Evolutionary conservation across 2,113 vertebrate genomes (phyloP).

Genomic region (Oreochromis tanganicae): DNA sequence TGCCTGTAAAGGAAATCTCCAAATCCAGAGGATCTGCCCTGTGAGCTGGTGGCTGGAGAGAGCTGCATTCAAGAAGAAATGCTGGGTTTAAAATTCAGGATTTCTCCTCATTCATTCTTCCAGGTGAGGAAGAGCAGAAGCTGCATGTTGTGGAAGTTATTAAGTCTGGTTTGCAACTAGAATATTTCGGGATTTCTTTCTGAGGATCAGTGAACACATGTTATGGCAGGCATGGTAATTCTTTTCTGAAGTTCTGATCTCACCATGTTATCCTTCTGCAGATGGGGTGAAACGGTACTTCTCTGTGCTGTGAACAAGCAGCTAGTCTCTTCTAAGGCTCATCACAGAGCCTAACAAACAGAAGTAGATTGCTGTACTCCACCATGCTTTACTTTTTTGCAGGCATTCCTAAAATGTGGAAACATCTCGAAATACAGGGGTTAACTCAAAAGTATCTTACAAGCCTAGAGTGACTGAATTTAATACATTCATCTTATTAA

Average conservation of each 20-base stretch:
- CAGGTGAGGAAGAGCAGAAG: constrained; percentile 73
- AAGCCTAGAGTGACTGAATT: not conserved
- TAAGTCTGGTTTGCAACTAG: not conserved
- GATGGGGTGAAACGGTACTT: not conserved
- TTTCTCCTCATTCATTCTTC: constrained; percentile 96
- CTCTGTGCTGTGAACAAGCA: not conserved
- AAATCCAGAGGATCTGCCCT: constrained; percentile 82
- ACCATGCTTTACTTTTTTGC: not conserved
- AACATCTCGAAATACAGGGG: not conserved
- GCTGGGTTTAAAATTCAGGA: constrained; percentile 86
- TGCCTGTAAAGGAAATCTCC: constrained; percentile 79
- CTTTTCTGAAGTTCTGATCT: not conserved
- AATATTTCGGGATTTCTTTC: not conserved
- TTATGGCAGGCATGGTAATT: not conserved
- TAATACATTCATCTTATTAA: not conserved
- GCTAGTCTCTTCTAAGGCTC: not conserved
- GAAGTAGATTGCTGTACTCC: not conserved
- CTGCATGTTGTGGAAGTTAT: not conserved
- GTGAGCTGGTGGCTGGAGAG: constrained; percentile 86
- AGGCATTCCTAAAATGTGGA: not conserved
- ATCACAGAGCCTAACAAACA: not conserved
- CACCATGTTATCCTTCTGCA: not conserved
- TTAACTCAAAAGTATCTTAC: not conserved
- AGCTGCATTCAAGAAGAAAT: constrained; percentile 86
- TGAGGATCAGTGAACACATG: not conserved